phyloP scores from a whole-genome alignment of 2,113 vertebrate species.

The Mus musculus region GRCm39 chr6:17098501-17099000 shows the following conservation, averaged over 20 bases:
- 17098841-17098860: too few species aligned
- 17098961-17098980: accelerated
- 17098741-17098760: background rate
- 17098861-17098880: background rate
- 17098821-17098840: background rate
- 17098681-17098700: background rate
- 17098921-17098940: background rate
- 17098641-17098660: too few species aligned
- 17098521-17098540: too few species aligned
- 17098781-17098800: background rate
- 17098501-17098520: too few species aligned
- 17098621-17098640: background rate
- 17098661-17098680: too few species aligned
- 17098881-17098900: background rate
- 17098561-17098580: background rate
- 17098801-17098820: background rate
- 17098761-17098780: background rate
- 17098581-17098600: background rate
- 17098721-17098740: background rate
- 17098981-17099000: background rate
- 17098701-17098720: background rate
- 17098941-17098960: background rate
- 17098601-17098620: background rate
- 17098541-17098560: accelerated
- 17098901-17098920: background rate